Conservation (phyloP, 2,797 vertebrate species). For the Notoglanidium macrostoma region DNA sequence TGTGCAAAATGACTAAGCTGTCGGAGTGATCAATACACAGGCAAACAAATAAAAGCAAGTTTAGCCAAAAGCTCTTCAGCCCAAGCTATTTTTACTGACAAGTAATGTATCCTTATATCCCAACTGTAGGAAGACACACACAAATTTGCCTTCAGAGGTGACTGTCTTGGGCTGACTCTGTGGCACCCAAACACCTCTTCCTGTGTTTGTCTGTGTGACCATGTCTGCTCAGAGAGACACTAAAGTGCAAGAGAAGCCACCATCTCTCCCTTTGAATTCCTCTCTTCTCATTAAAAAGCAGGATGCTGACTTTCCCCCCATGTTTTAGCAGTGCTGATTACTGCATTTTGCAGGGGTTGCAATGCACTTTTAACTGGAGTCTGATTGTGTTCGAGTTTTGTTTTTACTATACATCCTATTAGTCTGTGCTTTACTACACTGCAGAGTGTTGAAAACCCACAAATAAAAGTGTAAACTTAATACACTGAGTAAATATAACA, state of each 20-base stretch:
- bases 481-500: background rate
- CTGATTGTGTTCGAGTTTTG: slow-evolving; percentile 14
- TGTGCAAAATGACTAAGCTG: background rate
- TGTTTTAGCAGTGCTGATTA: slow-evolving; percentile 27
- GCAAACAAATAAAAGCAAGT: background rate
- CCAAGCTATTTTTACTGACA: background rate
- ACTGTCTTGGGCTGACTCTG: background rate
- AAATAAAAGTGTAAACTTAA: background rate
- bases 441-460: background rate
- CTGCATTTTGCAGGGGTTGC: background rate
- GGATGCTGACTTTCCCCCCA: slow-evolving; percentile 10
- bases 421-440: background rate
- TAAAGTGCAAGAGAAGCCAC: background rate
- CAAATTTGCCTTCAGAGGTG: background rate
- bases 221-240: background rate
- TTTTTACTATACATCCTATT: slow-evolving; percentile 4
- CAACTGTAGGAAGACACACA: background rate
- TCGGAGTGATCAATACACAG: background rate
- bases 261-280: background rate
- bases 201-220: slow-evolving; percentile 9
- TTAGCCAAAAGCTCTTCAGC: background rate
- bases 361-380: background rate
- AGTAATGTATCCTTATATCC: background rate
- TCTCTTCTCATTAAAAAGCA: background rate
- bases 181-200: background rate